Evolutionary conservation across 2,113 vertebrate species (phyloP).

Genomic region (Xenopus tropicalis): UCB_Xtro_10.0 CM004449.2:128879501-128880000

Average conservation of each 20-base stretch:
- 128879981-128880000: neutral
- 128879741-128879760: slow-evolving; percentile 53
- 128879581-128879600: too few relatives aligned
- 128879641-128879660: too few relatives aligned
- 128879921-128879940: slow-evolving; percentile 19
- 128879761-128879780: slow-evolving; percentile 16
- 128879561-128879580: neutral
- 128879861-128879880: slow-evolving; percentile 36
- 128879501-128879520: neutral
- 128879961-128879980: slow-evolving; percentile 58
- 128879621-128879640: too few relatives aligned
- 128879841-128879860: slow-evolving; percentile 62
- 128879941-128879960: slow-evolving; percentile 43
- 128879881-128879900: neutral
- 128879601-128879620: too few relatives aligned
- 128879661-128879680: too few relatives aligned
- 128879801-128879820: slow-evolving; percentile 46
- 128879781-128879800: neutral
- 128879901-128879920: slow-evolving; percentile 34
- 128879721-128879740: slow-evolving; percentile 66
- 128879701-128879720: too few relatives aligned
- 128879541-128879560: neutral
- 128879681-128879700: too few relatives aligned
- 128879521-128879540: neutral
- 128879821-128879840: slow-evolving; percentile 65